Evolutionary conservation across 2,888 invertebrate species (phyloP).

Genomic region (Schizotus pectinicornis): DNA sequence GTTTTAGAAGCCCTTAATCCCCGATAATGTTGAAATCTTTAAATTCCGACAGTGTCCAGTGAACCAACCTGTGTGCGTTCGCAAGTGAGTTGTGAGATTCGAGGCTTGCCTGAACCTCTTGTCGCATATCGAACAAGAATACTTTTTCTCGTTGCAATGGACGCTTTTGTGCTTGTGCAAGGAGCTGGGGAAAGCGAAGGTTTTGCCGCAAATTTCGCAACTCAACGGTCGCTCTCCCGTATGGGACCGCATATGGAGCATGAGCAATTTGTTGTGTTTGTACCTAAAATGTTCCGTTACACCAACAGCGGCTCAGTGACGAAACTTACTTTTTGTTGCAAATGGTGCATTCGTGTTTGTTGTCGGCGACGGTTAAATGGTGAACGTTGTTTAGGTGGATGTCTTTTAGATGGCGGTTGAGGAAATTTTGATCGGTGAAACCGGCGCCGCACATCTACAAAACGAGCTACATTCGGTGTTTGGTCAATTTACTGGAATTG

Average conservation of each 20-base stretch:
- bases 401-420: constrained; percentile 50
- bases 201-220: constrained; percentile 54
- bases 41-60: no score
- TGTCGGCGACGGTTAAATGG: constrained; percentile 39
- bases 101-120: constrained; percentile 54
- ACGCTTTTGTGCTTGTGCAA: constrained; percentile 53
- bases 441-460: constrained; percentile 51
- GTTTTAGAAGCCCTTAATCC: no score
- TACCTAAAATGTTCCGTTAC: constrained; percentile 42
- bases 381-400: constrained; percentile 42
- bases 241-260: constrained; percentile 53
- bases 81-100: constrained; percentile 52
- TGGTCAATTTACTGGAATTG: constrained; percentile 4
- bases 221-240: constrained; percentile 55
- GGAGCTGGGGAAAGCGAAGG: constrained; percentile 54
- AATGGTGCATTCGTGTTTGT: constrained; percentile 51
- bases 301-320: not conserved
- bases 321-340: constrained; percentile 53
- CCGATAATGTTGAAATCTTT: no score
- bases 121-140: constrained; percentile 52
- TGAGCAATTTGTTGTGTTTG: constrained; percentile 50
- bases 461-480: constrained; percentile 18
- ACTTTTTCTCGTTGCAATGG: constrained; percentile 50
- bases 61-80: constrained; percentile 52
- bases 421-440: constrained; percentile 46